Percentiles rank a stretch among this genome's conserved stretches.
These are phyloP conservation scores for Cyclina sinensis DNA, from an alignment of 1,140 invertebrate species.

Conservation along the genomic window DNA sequence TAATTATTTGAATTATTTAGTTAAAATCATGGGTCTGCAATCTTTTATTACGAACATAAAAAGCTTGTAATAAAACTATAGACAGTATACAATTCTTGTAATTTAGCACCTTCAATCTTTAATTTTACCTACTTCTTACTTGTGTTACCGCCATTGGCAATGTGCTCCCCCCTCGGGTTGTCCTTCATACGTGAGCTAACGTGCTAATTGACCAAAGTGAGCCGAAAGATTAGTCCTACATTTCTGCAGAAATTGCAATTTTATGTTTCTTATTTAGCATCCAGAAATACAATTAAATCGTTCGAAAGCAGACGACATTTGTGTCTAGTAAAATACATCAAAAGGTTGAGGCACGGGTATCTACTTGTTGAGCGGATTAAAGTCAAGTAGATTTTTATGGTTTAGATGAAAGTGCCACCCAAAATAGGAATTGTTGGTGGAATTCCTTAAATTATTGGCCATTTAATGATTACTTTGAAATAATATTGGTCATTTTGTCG, in stretches of 20 bases:
- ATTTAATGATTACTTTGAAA: slow-evolving; percentile 40
- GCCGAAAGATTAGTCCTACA: not conserved
- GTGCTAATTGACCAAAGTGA: slow-evolving; percentile 30
- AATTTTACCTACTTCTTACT: not conserved
- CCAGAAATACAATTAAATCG: not conserved
- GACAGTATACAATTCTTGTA: slow-evolving; percentile 15
- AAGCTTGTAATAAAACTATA: not conserved
- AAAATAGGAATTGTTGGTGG: not conserved
- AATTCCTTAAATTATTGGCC: slow-evolving; percentile 53
- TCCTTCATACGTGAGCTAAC: not conserved
- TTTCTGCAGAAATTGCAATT: not conserved
- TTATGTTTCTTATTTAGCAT: slow-evolving; percentile 6
- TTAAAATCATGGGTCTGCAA: slow-evolving; percentile 13
- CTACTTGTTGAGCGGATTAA: not conserved
- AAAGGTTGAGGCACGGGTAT: slow-evolving; percentile 21
- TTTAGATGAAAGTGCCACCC: not conserved
- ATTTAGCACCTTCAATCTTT: slow-evolving; percentile 1
- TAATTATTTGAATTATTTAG: slow-evolving; percentile 40
- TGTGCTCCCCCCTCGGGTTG: not conserved
- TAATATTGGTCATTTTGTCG: not conserved
- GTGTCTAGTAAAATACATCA: not conserved
- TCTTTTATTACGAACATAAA: slow-evolving; percentile 13
- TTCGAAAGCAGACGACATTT: not conserved
- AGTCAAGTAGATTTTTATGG: slow-evolving; percentile 13
- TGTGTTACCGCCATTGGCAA: not conserved